These are phyloP conservation scores for Eudemis profundana DNA, from an alignment of 2,888 invertebrate species.

Conservation along the genomic window DNA sequence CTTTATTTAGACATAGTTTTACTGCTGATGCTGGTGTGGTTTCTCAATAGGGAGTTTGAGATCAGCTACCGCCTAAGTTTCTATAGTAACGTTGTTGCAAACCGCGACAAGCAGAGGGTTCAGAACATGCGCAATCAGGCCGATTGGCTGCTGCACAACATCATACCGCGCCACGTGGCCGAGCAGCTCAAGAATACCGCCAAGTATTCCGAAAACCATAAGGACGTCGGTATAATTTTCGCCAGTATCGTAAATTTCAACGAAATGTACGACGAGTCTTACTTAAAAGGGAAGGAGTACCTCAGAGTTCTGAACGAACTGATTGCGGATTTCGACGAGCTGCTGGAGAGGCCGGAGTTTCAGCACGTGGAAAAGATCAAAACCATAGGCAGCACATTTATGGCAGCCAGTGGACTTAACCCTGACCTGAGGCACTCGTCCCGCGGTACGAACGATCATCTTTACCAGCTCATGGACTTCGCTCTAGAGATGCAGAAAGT, in stretches of 20 bases:
- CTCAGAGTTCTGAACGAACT: conserved; percentile 97
- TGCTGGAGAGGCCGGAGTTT: conserved; percentile 92
- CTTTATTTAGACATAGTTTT: conserved; percentile 93
- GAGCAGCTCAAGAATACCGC: conserved; percentile 96
- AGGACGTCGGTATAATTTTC: conserved; percentile 96
- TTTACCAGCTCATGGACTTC: conserved; percentile 96
- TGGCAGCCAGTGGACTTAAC: conserved; percentile 98
- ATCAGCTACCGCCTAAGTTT: conserved; percentile 97
- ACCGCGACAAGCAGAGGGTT: conserved; percentile 94
- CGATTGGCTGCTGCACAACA: conserved; percentile 98
- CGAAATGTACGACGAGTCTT: conserved; percentile 99
- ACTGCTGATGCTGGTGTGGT: conserved; percentile 95
- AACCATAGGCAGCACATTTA: conserved; percentile 98
- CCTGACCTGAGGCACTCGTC: conserved; percentile 90
- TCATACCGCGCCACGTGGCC: conserved; percentile 97
- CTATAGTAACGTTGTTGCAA: conserved; percentile 96
- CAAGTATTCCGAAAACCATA: conserved; percentile 97
- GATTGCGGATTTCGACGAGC: conserved; percentile 97
- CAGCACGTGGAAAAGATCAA: conserved; percentile 98
- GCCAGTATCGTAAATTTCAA: conserved; percentile 98
- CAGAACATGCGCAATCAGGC: conserved; percentile 98
- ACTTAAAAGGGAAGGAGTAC: conserved; percentile 97
- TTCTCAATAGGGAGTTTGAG: conserved; percentile 97
- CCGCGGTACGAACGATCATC: conserved; percentile 89
- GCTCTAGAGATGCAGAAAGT: conserved; percentile 96